Percentiles rank a stretch among this genome's conserved stretches.
Conservation (phyloP, 2,888 invertebrate species). For the Scaptomyza tumidula region DNA sequence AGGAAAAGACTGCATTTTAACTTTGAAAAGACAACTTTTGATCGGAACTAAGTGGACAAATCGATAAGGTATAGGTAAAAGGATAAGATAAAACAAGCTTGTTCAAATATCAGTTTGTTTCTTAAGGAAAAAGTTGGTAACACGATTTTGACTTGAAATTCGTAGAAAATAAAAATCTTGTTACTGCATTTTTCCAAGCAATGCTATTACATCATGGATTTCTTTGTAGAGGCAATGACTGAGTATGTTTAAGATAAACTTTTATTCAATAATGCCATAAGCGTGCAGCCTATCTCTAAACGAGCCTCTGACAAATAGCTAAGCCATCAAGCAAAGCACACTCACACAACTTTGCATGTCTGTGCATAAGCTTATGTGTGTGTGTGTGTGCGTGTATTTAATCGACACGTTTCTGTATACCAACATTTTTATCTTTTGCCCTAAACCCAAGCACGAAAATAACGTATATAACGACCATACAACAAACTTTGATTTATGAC, state of each 20-base stretch:
- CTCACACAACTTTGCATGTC: background rate
- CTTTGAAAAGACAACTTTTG: background rate
- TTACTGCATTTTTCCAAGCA: background rate
- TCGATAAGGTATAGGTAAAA: background rate
- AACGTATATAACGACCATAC: constrained; percentile 51
- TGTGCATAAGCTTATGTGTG: background rate
- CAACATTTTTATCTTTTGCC: constrained; percentile 60
- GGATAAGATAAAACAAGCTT: too few relatives aligned
- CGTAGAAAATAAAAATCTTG: background rate
- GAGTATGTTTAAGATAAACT: background rate
- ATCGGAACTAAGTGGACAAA: background rate
- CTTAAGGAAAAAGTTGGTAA: background rate
- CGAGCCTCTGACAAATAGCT: constrained; percentile 32
- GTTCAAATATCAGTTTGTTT: background rate
- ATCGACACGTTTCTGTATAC: constrained; percentile 33
- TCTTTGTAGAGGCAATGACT: background rate
- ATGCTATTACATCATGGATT: background rate
- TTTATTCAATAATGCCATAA: constrained; percentile 4
- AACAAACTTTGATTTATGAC: constrained; percentile 76
- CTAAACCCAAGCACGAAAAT: constrained; percentile 44
- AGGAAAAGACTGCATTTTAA: too few relatives aligned
- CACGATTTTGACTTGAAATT: background rate
- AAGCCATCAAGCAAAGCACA: constrained; percentile 12
- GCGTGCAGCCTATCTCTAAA: constrained; percentile 6
- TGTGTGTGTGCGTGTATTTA: constrained; percentile 6